phyloP scores from a whole-genome alignment of 2,888 invertebrate species.

The Sesia apiformis region DNA sequence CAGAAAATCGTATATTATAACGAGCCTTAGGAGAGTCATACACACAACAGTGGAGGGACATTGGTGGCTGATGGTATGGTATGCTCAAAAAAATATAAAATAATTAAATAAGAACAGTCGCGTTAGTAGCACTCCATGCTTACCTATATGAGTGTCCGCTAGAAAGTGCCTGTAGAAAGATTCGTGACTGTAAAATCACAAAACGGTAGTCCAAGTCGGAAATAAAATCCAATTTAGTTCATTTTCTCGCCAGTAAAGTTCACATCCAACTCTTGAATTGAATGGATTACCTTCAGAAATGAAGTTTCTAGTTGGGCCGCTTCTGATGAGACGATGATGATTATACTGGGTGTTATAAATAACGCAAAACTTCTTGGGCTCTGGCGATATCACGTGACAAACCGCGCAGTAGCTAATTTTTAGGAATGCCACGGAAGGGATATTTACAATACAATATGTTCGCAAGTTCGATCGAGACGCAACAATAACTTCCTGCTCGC shows the following conservation, averaged over 20 bases:
- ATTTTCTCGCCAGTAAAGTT: conserved; percentile 65
- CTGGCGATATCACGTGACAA: too few relatives aligned
- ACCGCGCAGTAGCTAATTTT: too few relatives aligned
- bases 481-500: too few relatives aligned
- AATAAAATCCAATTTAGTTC: conserved; percentile 69
- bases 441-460: too few relatives aligned
- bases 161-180: conserved; percentile 40
- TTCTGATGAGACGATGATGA: conserved; percentile 15
- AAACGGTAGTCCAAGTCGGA: conserved; percentile 51
- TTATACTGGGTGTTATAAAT: not conserved
- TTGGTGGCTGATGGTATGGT: too few relatives aligned
- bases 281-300: conserved; percentile 54
- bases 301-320: conserved; percentile 6
- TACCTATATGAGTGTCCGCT: conserved; percentile 15
- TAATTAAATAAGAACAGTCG: not conserved
- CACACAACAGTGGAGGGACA: too few relatives aligned
- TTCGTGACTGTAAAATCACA: conserved; percentile 52
- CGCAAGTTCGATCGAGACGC: too few relatives aligned
- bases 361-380: too few relatives aligned
- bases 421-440: too few relatives aligned
- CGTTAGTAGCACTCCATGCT: not conserved
- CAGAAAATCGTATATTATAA: too few relatives aligned
- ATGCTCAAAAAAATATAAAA: too few relatives aligned
- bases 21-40: too few relatives aligned
- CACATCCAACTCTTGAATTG: conserved; percentile 57